phyloP scores from a whole-genome alignment of 2,113 vertebrate genomes.

The Pristiophorus japonicus region DNA sequence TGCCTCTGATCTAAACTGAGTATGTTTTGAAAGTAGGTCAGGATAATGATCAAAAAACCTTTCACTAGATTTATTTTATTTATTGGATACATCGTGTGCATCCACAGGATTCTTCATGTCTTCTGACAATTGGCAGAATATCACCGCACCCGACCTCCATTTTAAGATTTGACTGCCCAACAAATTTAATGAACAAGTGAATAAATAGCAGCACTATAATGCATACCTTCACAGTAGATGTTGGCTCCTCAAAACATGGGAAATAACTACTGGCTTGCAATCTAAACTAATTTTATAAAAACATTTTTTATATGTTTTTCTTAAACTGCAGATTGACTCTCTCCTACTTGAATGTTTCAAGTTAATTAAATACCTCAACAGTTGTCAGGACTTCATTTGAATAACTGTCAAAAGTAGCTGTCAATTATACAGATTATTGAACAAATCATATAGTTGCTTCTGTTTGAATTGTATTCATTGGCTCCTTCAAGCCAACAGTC shows the following conservation, averaged over 20 bases:
- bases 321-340: neutral
- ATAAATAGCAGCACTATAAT: neutral
- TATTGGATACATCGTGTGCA: neutral
- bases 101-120: neutral
- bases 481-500: neutral
- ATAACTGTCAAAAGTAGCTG: neutral
- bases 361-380: neutral
- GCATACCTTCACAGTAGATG: neutral
- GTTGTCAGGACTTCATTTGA: neutral
- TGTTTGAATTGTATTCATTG: neutral
- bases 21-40: too few species aligned
- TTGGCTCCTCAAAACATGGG: neutral
- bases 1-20: neutral
- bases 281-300: neutral
- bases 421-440: neutral
- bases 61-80: neutral
- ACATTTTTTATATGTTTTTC: neutral
- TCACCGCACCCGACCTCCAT: neutral
- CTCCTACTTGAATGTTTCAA: neutral
- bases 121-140: neutral
- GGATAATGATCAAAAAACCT: neutral
- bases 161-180: neutral
- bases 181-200: neutral
- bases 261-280: neutral
- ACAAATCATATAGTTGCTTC: neutral